phyloP scores from a whole-genome alignment of 2,113 vertebrate genomes.

The Nymphicus hollandicus region DNA sequence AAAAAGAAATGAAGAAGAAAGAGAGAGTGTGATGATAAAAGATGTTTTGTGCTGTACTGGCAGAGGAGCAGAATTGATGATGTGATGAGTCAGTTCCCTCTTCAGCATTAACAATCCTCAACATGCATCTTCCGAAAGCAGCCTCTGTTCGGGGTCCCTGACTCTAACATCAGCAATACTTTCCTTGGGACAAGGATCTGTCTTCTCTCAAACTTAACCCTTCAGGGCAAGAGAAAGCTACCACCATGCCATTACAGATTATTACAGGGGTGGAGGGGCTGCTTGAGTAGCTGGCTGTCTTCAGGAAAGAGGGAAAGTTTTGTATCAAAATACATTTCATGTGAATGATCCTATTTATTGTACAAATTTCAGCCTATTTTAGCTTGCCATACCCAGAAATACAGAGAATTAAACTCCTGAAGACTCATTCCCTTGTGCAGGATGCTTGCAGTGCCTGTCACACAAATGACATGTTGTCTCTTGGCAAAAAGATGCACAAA shows the following conservation, averaged over 20 bases:
- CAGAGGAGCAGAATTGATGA: conserved; percentile 30
- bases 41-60: conserved; percentile 35
- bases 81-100: conserved; percentile 44
- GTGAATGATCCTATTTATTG: neutral
- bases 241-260: neutral
- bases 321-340: neutral
- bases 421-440: neutral
- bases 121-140: neutral
- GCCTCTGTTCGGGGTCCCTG: neutral
- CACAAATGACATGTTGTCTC: neutral
- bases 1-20: neutral
- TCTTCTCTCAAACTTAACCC: neutral
- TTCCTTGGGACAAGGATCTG: conserved; percentile 17
- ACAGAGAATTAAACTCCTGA: neutral
- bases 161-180: neutral
- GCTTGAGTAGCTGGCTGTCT: neutral
- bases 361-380: neutral
- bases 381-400: neutral
- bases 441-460: neutral
- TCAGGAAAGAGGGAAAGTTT: neutral
- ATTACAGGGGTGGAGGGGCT: neutral
- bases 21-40: neutral
- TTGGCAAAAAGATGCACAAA: neutral
- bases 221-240: neutral
- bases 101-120: neutral